Evolutionary conservation across 2,888 invertebrate genomes (phyloP), one percentile per base, ranked within the genome.

Genomic region (Chloroclystis v-ata): DNA sequence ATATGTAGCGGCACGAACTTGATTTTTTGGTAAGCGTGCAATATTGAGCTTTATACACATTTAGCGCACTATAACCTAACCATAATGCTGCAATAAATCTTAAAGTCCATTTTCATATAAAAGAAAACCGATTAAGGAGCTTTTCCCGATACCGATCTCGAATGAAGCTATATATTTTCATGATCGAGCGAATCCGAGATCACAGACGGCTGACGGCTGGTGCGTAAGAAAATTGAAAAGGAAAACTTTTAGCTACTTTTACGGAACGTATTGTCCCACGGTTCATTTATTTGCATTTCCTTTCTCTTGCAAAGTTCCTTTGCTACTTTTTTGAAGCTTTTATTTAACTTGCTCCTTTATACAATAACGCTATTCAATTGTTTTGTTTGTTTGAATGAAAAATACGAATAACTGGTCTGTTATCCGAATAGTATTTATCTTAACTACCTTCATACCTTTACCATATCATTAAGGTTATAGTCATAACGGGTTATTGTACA

Each of bases 101-200:
- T 65, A 80, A 80, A 85, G 84, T 82, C 84, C 71, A 82, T 86
- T 85, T 85, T 85, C 82, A 83, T 86, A 83, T 82, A 84, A 83
- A 85, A 83, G 84, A 85, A 86, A 87, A 84, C 78, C 85, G 86
- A 86, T 87, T 86, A 86, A 85, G 82, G 80, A 78, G 85, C 80
- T 83, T 57, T 83, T 82, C 65, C 69, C 78, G 86, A 86, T 86
- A 85, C 81, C 73, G 80, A 86, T 87, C 71, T 78, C 68, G 82
- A 83, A 83, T 80, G 79, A 82, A 85, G 82, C 86, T 78, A 85
- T 86, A 87, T 84, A 86, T 87, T 87, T 82, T 86, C 86, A 84
- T 85, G 85, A 86, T 85, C 82, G 83, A 85, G 62, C 75, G 80
- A 74, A 76, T 81, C 77, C 69, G 76, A 82, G 82, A 86, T 85